Percentiles rank a stretch among this genome's conserved stretches.
phyloP scores from a whole-genome alignment of 2,113 vertebrate species.

The Cinclus mexicanus region DNA sequence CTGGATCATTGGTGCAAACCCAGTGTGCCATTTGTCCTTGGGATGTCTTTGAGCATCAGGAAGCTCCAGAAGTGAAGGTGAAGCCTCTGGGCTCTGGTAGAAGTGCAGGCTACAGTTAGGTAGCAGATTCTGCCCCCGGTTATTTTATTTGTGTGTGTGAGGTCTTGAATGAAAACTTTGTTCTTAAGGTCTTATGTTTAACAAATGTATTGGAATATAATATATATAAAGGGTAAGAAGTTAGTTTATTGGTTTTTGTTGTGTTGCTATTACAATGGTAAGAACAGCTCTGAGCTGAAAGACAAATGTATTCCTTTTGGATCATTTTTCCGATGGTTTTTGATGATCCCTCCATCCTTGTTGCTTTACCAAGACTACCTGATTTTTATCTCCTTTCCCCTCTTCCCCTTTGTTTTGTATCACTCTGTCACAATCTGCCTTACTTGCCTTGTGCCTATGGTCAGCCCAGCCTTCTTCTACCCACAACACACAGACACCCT shows the following conservation, averaged over 20 bases:
- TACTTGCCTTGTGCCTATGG: neutral
- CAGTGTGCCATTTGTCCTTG: neutral
- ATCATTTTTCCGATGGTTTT: neutral
- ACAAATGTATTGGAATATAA: neutral
- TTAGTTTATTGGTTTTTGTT: neutral
- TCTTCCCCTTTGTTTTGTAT: neutral
- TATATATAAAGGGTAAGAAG: neutral
- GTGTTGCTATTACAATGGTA: neutral
- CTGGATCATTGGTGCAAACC: neutral
- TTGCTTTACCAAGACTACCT: neutral
- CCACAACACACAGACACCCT: neutral
- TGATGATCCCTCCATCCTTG: neutral
- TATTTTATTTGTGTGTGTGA: neutral
- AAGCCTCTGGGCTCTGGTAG: neutral
- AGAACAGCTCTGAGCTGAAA: neutral
- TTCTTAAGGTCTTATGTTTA: neutral
- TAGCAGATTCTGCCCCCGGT: accelerated
- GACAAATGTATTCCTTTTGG: neutral
- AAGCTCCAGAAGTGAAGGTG: neutral
- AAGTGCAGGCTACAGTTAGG: neutral
- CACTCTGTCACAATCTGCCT: neutral
- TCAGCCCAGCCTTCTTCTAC: neutral
- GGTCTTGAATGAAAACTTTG: neutral
- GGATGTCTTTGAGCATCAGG: neutral
- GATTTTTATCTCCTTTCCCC: neutral